Conservation (phyloP, 2,113 vertebrate genomes). For the Hylia prasina region DNA sequence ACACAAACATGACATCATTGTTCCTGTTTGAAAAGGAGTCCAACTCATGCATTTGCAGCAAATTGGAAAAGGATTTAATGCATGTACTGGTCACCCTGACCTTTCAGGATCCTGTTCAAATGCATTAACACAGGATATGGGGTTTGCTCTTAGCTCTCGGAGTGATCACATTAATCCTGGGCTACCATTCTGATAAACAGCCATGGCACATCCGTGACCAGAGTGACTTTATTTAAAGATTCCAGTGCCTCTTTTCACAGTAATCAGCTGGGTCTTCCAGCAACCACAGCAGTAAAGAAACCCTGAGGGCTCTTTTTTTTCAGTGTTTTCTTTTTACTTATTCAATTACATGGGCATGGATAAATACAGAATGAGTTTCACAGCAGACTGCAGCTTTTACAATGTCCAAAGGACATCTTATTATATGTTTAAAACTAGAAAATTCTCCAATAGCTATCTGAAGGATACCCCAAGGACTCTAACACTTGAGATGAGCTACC, state of each 20-base stretch:
- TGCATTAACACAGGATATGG: not conserved
- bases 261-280: not conserved
- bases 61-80: not conserved
- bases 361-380: constrained; percentile 11
- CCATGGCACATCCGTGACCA: not conserved
- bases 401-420: not conserved
- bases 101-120: not conserved
- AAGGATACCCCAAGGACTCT: not conserved
- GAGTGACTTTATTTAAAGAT: not conserved
- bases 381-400: not conserved
- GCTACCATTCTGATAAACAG: not conserved
- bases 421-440: not conserved
- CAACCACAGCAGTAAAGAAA: not conserved
- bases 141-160: not conserved
- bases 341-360: constrained; percentile 1
- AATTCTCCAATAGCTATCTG: not conserved
- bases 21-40: not conserved
- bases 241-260: not conserved
- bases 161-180: not conserved
- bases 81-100: not conserved
- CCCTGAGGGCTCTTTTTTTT: not conserved
- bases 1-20: not conserved
- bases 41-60: not conserved
- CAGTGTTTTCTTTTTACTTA: not conserved
- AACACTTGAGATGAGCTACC: not conserved